Evolutionary conservation across 2,113 vertebrate genomes (phyloP).

Genomic region (Bubalus kerabau): DNA sequence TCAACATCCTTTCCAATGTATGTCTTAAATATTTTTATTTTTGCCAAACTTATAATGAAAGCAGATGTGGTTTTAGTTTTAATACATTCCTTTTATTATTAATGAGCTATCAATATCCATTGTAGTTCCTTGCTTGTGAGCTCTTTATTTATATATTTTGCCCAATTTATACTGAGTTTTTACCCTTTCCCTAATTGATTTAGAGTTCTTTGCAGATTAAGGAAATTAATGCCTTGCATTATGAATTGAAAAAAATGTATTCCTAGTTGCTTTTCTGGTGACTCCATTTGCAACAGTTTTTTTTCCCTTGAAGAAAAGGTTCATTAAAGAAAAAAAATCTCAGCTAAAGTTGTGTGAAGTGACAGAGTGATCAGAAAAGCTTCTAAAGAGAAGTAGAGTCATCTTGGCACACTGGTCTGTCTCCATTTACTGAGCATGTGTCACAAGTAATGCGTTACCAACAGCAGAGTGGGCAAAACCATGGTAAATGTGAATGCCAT

Average conservation of each 20-base stretch:
- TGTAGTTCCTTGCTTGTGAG: not conserved
- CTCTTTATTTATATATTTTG: not conserved
- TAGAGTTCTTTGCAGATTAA: not conserved
- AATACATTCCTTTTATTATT: not conserved
- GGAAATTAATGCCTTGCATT: not conserved
- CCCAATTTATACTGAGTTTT: not conserved
- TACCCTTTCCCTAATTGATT: not conserved
- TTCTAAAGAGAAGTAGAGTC: too few relatives aligned
- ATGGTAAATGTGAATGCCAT: fast-evolving
- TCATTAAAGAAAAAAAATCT: not conserved
- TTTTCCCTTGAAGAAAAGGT: not conserved
- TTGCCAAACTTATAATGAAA: not conserved
- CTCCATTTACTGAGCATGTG: not conserved
- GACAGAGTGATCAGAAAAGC: not conserved
- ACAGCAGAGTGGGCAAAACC: not conserved
- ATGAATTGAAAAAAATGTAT: not conserved
- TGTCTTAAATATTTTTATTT: not conserved
- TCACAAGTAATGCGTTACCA: not conserved
- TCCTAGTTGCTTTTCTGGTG: not conserved
- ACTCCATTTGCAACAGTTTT: not conserved
- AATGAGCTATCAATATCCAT: not conserved
- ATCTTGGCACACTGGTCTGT: fast-evolving
- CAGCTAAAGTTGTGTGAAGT: not conserved
- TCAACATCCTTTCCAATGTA: not conserved
- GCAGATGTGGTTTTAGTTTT: not conserved